Evolutionary conservation across 2,888 invertebrate genomes (phyloP), one percentile per base, ranked within the genome.

Genomic region (Pandemis corylana): DNA sequence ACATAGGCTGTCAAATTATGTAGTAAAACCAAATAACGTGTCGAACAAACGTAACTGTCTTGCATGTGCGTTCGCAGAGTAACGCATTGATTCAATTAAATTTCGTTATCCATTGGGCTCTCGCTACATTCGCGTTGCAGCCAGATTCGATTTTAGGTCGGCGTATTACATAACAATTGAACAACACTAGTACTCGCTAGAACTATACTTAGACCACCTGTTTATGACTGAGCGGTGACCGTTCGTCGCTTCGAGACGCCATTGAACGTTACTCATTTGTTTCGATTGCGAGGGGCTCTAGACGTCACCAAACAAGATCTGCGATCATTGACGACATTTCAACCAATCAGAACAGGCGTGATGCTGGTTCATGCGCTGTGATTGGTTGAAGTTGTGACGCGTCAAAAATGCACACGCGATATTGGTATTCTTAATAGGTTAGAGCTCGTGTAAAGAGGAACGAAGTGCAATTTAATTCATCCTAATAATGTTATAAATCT

Each of bases 121-220:
- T 44, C 63, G 15, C 56, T 41, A 44, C 71, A 12, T 28, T 65
- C 46, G 28, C 15, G 53, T 56, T 44, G 72, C 70, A 67, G 67
- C 66, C 53, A 66, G 70, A 66, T 75, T 62, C 61, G 70, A 70
- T 75, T 75, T 67, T 75, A 75, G 74, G 74, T 75, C 74, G 73
- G 59, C 7, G 51, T 61, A 53, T 75, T 75, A 75, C 70, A 66
- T 75, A 70, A 75, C 74, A 75, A 75, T 75, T 67, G 74, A 75
- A 75, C 61, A 74, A 74, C 73, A 51, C 41, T 46, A 62, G 70
- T 63, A 36, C 70, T 62, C 70, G 53, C 64, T 62, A 65, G 53
- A 36, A 20, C 68, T 75, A 70, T 62, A 70, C 62, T 70, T 70
- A 70, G 74, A 51, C 42, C 66, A 70, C 74, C n/a, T 36, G 20